Conservation (phyloP, 2,888 invertebrate species). For the Dryococelus australis region DNA sequence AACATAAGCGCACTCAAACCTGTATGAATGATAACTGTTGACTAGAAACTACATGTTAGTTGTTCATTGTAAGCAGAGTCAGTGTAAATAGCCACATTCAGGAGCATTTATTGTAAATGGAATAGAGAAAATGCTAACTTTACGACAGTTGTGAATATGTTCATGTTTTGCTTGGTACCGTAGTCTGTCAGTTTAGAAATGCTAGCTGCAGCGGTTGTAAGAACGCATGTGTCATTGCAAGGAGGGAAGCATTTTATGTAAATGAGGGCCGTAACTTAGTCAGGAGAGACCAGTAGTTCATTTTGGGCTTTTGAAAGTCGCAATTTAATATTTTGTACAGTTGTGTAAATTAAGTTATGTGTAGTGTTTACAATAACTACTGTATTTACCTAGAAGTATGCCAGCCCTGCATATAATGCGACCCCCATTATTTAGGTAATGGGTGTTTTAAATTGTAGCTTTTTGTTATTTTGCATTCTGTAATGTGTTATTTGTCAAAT, state of each 20-base stretch:
- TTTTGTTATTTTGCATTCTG: too few relatives aligned
- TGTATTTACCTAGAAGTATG: too few relatives aligned
- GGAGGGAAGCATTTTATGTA: neutral
- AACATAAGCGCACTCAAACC: neutral
- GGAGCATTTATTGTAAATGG: neutral
- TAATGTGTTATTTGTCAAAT: too few relatives aligned
- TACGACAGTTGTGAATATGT: neutral
- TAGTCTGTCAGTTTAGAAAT: neutral
- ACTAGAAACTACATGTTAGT: neutral
- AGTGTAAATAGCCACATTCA: slow-evolving; percentile 7
- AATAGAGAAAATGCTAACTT: neutral
- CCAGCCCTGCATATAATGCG: too few relatives aligned
- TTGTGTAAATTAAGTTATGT: too few relatives aligned
- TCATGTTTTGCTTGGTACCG: neutral
- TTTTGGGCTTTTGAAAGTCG: too few relatives aligned
- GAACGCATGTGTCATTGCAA: neutral
- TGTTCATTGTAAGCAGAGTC: neutral
- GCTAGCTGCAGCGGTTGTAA: neutral
- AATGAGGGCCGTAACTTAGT: neutral
- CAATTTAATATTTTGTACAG: too few relatives aligned
- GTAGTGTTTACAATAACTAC: too few relatives aligned
- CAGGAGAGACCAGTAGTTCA: too few relatives aligned
- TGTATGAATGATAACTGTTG: neutral
- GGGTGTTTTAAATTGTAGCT: too few relatives aligned
- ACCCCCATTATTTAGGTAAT: too few relatives aligned